Percentiles rank a stretch among this genome's conserved stretches.
phyloP scores from a whole-genome alignment of 2,888 invertebrate genomes.

The Sinohyriopsis cumingii region DNA sequence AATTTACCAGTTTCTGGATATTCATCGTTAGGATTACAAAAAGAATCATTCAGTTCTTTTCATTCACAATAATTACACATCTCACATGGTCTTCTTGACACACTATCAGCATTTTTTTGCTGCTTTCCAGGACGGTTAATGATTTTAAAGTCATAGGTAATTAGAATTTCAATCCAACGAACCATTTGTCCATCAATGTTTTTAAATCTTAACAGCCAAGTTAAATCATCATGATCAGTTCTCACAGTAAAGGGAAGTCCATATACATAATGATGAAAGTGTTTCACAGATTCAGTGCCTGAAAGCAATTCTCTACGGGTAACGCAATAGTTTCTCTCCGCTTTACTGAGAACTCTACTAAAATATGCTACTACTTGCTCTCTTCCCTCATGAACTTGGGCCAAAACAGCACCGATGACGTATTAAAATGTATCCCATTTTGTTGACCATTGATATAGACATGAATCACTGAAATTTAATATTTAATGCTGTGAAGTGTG shows the following conservation, averaged over 20 bases:
- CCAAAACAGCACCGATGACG: slow-evolving; percentile 1
- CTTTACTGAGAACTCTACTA: slow-evolving; percentile 16
- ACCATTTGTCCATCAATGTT: slow-evolving; percentile 10
- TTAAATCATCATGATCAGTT: slow-evolving; percentile 5
- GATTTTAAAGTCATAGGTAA: slow-evolving; percentile 5
- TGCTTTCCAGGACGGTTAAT: neutral
- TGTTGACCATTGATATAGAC: too few relatives aligned
- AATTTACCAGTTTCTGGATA: too few relatives aligned
- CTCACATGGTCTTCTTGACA: slow-evolving; percentile 3
- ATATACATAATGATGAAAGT: slow-evolving; percentile 3
- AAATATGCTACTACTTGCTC: slow-evolving; percentile 23
- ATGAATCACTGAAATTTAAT: too few relatives aligned
- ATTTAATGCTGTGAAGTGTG: too few relatives aligned
- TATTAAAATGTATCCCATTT: too few relatives aligned
- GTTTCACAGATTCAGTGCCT: neutral
- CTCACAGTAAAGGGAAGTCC: neutral
- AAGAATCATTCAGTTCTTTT: neutral
- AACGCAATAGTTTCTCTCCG: too few relatives aligned
- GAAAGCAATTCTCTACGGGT: slow-evolving; percentile 1
- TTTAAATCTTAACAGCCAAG: slow-evolving; percentile 3
- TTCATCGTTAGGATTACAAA: too few relatives aligned
- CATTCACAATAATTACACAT: slow-evolving; percentile 1
- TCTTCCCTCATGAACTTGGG: neutral
- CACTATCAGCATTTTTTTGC: slow-evolving; percentile 2
- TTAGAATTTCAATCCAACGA: slow-evolving; percentile 7